Evolutionary conservation across 2,797 vertebrate species (phyloP), one percentile per base, ranked within the genome.

Genomic region (Danio tinwini): DNA sequence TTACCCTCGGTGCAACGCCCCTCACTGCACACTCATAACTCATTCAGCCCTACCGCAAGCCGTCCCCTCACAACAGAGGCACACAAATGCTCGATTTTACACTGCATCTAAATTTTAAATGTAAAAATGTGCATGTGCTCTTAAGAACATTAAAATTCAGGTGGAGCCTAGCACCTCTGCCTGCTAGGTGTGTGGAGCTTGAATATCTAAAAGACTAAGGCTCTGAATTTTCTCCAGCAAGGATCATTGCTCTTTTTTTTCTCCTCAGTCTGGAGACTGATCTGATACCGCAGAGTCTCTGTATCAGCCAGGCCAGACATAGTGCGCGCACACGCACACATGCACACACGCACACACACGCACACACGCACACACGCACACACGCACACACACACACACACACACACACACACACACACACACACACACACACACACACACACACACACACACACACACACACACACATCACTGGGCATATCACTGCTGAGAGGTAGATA

Each of bases 1-100:
- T 93, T 93, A 93, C 90, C 89, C 90, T 87, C 86, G 87, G 81
- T 90, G 91, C 86, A 89, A 90, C 71, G n/a, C 79, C 80, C 81
- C 78, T 81, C 88, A 86, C 87, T 79, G 84, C 87, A 88, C 84
- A 84, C 63, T 85, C 91, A 91, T 93, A 93, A 92, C 88, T 93
- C 91, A 93, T 85, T 55, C 12, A 87, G 86, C 86, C 86, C 82
- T 80, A 83, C 62, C 74, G 21, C 37, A 74, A 78, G 45, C 74
- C 78, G 68, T 47, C 77, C 73, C 37, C 68, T 58, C 69, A 58
- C n/a, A 65, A 74, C 59, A 56, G 61, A 85, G 39, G 39, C 56
- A 61, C 44, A 69, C 59, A 62, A 61, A 61, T 52, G 72, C 21
- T n/a, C 40, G 69, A 19, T 70, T 50, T 76, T 13, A 52, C 37